Base-by-base conservation (phyloP, 2,113 vertebrate genomes). In the Takifugu bimaculatus region DNA sequence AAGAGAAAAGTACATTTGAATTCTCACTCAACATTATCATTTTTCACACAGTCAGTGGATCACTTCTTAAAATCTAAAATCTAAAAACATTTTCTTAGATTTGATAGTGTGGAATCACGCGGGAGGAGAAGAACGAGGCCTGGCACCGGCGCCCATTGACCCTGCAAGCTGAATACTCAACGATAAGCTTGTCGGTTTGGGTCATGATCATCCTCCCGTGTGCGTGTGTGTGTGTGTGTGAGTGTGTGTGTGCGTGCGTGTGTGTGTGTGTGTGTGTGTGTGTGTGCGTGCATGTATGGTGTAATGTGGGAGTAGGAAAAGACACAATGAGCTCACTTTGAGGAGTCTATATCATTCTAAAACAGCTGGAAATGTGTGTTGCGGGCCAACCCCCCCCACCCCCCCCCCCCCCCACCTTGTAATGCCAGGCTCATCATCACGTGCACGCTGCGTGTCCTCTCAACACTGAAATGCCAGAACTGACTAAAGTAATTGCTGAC, bases 131-230 rank as follows among this genome's bases (percentile, higher is more conserved):
- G 75, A 85, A 87, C 61, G 60, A 81, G 57, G 73, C 56, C 56
- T 70, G 65, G 77, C 66, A 81, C 54, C 5, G 68, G 62, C 75
- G 66, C 81, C 75, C 72, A 68, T 53, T 87, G 83, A 85, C 81
- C 81, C 78, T 57, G 78, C 74, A 77, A 75, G 72, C 71, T 80
- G 82, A 83, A 65, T 53, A 76, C 66, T 75, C 50, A 44, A 68
- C 75, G 86, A 89, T 88, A 89, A 88, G 68, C 63, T 74, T 85
- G 82, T 85, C 80, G 78, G 79, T 74, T 71, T 75, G 73, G 65
- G 83, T 71, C 72, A 68, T 74, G 87, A 71, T 79, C 81, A 80
- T 81, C 83, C 79, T 85, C 80, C 73, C 68, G 73, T 79, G 65
- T 68, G 75, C 39, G 59, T 83, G 82, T 84, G 84, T 83, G 83